Evolutionary conservation across 2,888 invertebrate species (phyloP).

Genomic region (Acanthopleura granulata): DNA sequence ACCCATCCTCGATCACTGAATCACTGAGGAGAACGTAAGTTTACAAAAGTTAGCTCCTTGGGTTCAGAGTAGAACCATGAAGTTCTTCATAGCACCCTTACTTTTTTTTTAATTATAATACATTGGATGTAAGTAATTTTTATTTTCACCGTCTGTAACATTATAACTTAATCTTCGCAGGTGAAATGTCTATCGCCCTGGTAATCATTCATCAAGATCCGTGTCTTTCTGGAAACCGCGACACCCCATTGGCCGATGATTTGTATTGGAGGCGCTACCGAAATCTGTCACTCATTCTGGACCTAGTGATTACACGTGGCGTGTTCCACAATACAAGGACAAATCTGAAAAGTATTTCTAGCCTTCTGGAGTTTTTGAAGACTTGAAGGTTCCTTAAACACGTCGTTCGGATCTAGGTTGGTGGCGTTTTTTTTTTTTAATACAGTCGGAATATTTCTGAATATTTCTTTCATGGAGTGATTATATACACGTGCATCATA

Average conservation of each 20-base stretch:
- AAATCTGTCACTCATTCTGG: conserved; percentile 13
- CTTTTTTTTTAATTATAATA: too few species aligned
- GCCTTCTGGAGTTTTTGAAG: background rate
- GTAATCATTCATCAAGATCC: background rate
- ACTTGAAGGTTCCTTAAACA: background rate
- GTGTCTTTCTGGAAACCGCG: background rate
- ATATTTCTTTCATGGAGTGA: too few species aligned
- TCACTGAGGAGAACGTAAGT: too few species aligned
- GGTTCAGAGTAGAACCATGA: too few species aligned
- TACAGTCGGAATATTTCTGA: too few species aligned
- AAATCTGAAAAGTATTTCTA: background rate
- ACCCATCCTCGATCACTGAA: too few species aligned
- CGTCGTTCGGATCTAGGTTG: too few species aligned
- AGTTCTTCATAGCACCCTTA: too few species aligned
- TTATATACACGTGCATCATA: too few species aligned
- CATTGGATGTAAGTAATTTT: too few species aligned
- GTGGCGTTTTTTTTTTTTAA: too few species aligned
- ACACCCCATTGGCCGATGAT: conserved; percentile 13
- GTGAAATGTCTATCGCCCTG: background rate
- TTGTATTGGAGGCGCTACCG: conserved; percentile 17
- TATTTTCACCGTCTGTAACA: background rate
- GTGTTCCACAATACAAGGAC: background rate
- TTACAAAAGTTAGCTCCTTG: too few species aligned
- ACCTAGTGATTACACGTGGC: background rate
- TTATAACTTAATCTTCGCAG: conserved; percentile 1